phyloP scores from a whole-genome alignment of 2,113 vertebrate species.

The Heloderma charlesbogerti region DNA sequence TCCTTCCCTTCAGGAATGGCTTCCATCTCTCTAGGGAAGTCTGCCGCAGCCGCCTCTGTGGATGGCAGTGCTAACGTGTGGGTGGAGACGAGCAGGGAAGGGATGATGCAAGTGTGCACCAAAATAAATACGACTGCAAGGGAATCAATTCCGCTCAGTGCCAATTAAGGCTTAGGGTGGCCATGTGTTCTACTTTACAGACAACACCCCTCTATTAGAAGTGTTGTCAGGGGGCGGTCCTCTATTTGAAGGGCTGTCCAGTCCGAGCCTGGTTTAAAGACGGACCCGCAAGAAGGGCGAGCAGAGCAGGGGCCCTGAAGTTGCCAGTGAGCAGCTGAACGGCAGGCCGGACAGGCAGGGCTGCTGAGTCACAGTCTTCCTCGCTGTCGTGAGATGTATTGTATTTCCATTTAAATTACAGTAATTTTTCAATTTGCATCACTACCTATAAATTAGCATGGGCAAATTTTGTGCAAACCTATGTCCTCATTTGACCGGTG shows the following conservation, averaged over 20 bases:
- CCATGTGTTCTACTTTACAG: not conserved
- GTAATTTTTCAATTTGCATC: too few relatives aligned
- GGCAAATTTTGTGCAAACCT: too few relatives aligned
- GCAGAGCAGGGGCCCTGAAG: too few relatives aligned
- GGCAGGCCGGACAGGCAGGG: too few relatives aligned
- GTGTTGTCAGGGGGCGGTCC: too few relatives aligned
- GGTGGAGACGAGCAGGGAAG: not conserved
- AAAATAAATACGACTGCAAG: conserved; percentile 16
- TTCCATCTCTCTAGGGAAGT: not conserved
- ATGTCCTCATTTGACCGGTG: too few relatives aligned
- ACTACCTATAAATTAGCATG: too few relatives aligned
- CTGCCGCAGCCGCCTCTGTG: not conserved
- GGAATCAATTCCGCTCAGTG: not conserved
- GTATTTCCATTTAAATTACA: too few relatives aligned
- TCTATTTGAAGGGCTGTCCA: not conserved
- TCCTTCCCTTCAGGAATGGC: not conserved
- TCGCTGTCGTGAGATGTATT: not conserved
- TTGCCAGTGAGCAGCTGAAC: too few relatives aligned
- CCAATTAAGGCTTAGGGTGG: not conserved
- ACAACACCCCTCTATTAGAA: not conserved
- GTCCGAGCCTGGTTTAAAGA: not conserved
- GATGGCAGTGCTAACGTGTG: not conserved
- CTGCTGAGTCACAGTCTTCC: too few relatives aligned
- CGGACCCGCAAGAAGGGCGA: too few relatives aligned
- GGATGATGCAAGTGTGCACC: not conserved